Evolutionary conservation across 2,113 vertebrate species (phyloP).

Genomic region (Arvicanthis niloticus): DNA sequence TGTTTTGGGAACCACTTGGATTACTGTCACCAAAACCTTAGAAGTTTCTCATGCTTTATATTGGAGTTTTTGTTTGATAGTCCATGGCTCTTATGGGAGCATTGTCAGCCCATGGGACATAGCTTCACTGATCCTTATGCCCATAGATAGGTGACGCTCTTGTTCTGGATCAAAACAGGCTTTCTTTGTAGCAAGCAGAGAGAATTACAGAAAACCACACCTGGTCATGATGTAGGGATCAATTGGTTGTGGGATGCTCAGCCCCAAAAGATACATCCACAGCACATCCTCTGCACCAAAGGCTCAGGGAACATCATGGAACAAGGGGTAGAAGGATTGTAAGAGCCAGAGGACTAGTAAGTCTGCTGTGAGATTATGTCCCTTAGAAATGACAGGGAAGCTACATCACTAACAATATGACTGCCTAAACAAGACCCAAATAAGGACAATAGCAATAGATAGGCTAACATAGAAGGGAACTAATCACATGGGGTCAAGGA

Average conservation of each 20-base stretch:
- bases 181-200: not conserved
- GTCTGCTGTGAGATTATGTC: not conserved
- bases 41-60: not conserved
- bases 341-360: not conserved
- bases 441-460: not conserved
- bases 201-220: not conserved
- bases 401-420: not conserved
- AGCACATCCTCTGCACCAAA: not conserved
- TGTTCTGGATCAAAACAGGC: not conserved
- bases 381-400: not conserved
- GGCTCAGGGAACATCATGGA: not conserved
- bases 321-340: not conserved
- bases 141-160: not conserved
- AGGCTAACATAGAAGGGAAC: not conserved
- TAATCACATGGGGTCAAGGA: not conserved
- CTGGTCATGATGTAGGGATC: not conserved
- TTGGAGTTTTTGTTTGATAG: not conserved
- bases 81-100: not conserved
- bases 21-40: not conserved
- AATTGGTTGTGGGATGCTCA: not conserved
- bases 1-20: not conserved
- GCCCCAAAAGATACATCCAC: not conserved
- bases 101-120: not conserved
- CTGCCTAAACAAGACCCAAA: not conserved
- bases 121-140: not conserved